These are phyloP conservation scores for Macrobrachium rosenbergii DNA, from an alignment of 1,140 invertebrate species.

Conservation along the genomic window DNA sequence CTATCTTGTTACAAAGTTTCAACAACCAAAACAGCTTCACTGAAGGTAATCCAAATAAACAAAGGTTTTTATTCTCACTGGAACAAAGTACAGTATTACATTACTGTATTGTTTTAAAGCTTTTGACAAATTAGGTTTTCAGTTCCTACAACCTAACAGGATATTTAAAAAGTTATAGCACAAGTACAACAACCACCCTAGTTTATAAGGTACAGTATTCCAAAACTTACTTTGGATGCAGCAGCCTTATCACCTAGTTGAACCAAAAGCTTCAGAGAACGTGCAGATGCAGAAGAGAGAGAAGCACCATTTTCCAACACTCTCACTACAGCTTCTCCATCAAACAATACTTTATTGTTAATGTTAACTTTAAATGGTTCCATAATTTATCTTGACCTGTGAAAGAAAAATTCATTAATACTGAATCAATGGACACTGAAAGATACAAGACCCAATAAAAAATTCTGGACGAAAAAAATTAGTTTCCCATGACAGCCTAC, in stretches of 20 bases:
- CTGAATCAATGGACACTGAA: too few relatives aligned
- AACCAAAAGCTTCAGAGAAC: slow-evolving; percentile 29
- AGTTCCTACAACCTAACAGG: neutral
- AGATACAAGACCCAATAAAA: too few relatives aligned
- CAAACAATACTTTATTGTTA: slow-evolving; percentile 8
- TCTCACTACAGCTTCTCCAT: slow-evolving; percentile 20
- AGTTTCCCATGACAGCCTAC: too few relatives aligned
- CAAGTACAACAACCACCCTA: neutral
- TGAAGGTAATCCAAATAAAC: too few relatives aligned
- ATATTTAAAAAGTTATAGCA: neutral
- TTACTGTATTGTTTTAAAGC: too few relatives aligned
- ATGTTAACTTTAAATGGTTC: slow-evolving; percentile 10
- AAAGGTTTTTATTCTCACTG: too few relatives aligned
- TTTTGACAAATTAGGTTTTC: too few relatives aligned
- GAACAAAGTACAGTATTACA: too few relatives aligned
- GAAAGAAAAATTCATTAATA: too few relatives aligned
- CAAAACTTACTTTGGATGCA: slow-evolving; percentile 4
- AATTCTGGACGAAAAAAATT: too few relatives aligned
- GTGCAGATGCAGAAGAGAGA: slow-evolving; percentile 21
- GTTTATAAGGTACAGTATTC: neutral
- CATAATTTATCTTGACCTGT: neutral
- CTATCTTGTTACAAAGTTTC: too few relatives aligned
- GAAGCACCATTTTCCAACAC: slow-evolving; percentile 28
- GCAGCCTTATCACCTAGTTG: slow-evolving; percentile 21
- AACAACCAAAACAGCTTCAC: too few relatives aligned